These are phyloP conservation scores for Drosophila aff. DNA, from an alignment of 1,140 invertebrate genomes.

Conservation along the genomic window DNA sequence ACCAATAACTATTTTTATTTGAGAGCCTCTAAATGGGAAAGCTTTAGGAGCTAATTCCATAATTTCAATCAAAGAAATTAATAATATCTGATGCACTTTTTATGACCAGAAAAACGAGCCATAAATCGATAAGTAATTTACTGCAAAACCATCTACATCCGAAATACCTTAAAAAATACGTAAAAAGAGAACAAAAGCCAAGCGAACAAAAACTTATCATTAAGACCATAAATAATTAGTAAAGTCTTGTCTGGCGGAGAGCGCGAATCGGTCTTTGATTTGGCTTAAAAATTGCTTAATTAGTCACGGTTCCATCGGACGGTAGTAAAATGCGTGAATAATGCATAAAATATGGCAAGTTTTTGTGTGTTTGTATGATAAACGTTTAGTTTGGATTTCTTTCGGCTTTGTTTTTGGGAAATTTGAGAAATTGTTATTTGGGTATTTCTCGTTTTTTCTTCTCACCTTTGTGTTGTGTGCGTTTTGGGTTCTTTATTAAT, in stretches of 20 bases:
- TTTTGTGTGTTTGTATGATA: conserved; percentile 48
- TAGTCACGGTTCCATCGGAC: conserved; percentile 63
- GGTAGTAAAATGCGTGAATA: conserved; percentile 74
- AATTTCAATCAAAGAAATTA: conserved; percentile 1
- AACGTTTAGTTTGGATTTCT: conserved; percentile 51
- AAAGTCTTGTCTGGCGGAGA: conserved; percentile 39
- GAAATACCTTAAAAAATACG: conserved; percentile 13
- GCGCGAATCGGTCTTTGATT: conserved; percentile 42
- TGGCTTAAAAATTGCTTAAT: conserved; percentile 79
- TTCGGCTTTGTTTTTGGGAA: conserved; percentile 39
- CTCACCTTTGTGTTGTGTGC: conserved; percentile 26
- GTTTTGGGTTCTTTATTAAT: conserved; percentile 65
- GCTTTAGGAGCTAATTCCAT: conserved; percentile 4
- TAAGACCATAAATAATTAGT: conserved; percentile 79
- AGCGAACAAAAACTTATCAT: conserved; percentile 66
- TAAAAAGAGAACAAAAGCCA: conserved; percentile 52
- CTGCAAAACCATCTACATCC: background rate
- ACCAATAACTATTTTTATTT: conserved; percentile 7
- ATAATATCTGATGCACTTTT: conserved; percentile 7
- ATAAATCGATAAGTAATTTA: conserved; percentile 5
- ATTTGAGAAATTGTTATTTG: conserved; percentile 70
- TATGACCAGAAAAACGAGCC: conserved; percentile 12
- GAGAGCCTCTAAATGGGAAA: background rate
- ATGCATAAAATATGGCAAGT: conserved; percentile 73
- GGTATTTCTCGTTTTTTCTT: conserved; percentile 31